Evolutionary conservation across 2,888 invertebrate species (phyloP), one percentile per base, ranked within the genome.

Genomic region (Pogonocherus hispidulus): DNA sequence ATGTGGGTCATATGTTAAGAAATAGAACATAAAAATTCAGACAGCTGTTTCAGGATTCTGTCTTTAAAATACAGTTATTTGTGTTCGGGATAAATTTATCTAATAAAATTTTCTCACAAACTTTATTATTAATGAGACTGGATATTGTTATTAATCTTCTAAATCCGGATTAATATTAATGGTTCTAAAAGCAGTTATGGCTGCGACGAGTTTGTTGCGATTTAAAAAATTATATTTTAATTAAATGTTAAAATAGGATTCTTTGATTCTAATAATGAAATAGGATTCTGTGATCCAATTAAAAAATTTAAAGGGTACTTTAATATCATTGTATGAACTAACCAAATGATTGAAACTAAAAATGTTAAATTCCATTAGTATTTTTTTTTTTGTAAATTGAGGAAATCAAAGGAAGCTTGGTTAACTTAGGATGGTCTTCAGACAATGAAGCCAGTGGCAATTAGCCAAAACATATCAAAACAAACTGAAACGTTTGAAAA

Each of bases 1-100:
- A 63, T 63, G 54, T 63, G 51, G 59, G 60, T 52, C 56, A 56
- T 32, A 47, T 14, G 23, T 55, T n/a, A 23, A 41, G 41, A 65
- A 49, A 22, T 49, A 37, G 65, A 57, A 14, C 64, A 41, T 18
- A 54, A 54, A 54, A 54, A 54, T 54, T 22, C 18, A 44, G 23
- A 41, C 63, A 63, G 55, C 47, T 63, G 63, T 63, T 46, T 54
- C 46, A 23, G 18, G 16, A 18, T 63, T 47, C n/a, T 14, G 20
- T 52, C 22, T 8, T 35, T 35, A 35, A 14, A 16, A 19, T 35
- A 5, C 16, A 8, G n/a, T 35, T 54, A n/a, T 32, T 54, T 54
- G 35, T 54, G 6, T n/a, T n/a, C 41, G 41, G 14, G n/a, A 41
- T 4, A n/a, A 41, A n/a, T 41, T 41, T 41, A n/a, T n/a, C 9